A percentile compares a stretch with the other conserved stretches of the same genome.
These are phyloP conservation scores for Marisa cornuarietis DNA, from an alignment of 1,140 invertebrate genomes.

Conservation along the genomic window DNA sequence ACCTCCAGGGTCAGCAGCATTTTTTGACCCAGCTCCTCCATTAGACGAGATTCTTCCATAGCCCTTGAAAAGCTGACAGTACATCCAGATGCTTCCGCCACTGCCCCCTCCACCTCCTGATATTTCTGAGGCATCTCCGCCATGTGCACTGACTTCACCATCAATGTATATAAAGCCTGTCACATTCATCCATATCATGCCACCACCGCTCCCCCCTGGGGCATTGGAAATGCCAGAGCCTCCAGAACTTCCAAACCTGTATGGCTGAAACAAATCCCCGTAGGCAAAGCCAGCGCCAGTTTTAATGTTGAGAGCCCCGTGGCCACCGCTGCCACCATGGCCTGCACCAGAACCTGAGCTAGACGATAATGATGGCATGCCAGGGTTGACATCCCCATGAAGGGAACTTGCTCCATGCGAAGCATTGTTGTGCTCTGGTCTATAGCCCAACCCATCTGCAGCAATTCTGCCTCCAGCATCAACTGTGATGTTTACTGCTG, in stretches of 20 bases:
- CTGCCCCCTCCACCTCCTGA: slow-evolving; percentile 47
- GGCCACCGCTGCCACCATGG: slow-evolving; percentile 48
- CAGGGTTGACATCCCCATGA: slow-evolving; percentile 50
- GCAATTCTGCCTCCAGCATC: slow-evolving; percentile 49
- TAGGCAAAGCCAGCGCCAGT: slow-evolving; percentile 45
- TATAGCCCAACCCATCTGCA: slow-evolving; percentile 50
- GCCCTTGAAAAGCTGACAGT: slow-evolving; percentile 48
- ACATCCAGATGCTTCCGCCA: slow-evolving; percentile 57
- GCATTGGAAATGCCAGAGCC: slow-evolving; percentile 29
- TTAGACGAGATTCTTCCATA: slow-evolving; percentile 52
- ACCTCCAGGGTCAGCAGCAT: slow-evolving; percentile 37
- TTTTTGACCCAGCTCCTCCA: slow-evolving; percentile 41
- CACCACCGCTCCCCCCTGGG: slow-evolving; percentile 47
- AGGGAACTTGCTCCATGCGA: slow-evolving; percentile 41
- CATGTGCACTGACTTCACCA: slow-evolving; percentile 52
- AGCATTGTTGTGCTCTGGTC: slow-evolving; percentile 36
- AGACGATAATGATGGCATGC: slow-evolving; percentile 28
- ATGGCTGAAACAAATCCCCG: slow-evolving; percentile 54
- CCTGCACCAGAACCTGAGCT: slow-evolving; percentile 45
- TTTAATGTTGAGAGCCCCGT: slow-evolving; percentile 24
- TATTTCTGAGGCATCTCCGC: slow-evolving; percentile 32
- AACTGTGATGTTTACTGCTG: slow-evolving; percentile 49
- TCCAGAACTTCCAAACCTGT: slow-evolving; percentile 48
- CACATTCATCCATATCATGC: slow-evolving; percentile 56
- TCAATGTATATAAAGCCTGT: slow-evolving; percentile 52